Evolutionary conservation across 1,140 invertebrate genomes (phyloP).

Genomic region (Daktulosphaira vitifoliae): DNA sequence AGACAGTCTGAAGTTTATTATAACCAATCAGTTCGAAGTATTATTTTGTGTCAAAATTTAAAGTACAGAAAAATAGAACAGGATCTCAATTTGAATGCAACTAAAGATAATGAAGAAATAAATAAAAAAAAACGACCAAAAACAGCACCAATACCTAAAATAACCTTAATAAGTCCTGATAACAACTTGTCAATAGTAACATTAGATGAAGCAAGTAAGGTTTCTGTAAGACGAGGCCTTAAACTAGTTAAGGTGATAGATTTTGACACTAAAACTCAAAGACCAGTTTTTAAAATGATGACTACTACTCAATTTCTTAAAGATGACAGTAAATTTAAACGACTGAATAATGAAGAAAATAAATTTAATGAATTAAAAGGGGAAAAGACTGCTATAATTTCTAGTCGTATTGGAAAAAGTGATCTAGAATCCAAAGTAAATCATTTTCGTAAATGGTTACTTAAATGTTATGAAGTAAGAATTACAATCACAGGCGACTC

Average conservation of each 20-base stretch:
- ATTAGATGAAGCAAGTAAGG: not conserved
- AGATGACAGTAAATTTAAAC: not conserved
- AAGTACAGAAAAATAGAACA: not conserved
- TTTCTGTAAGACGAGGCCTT: conserved; percentile 15
- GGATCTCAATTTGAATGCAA: too few relatives aligned
- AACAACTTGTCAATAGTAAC: conserved; percentile 10
- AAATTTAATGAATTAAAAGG: not conserved
- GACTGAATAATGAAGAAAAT: not conserved
- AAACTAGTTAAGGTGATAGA: conserved; percentile 20
- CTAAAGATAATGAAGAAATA: not conserved
- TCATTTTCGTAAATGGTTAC: conserved; percentile 10
- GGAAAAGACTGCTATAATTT: conserved; percentile 4
- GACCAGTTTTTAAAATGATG: conserved; percentile 11
- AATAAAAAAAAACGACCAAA: not conserved
- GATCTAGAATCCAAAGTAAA: conserved; percentile 27
- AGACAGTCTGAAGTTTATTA: too few relatives aligned
- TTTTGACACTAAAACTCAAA: conserved; percentile 11
- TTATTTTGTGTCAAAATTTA: not conserved
- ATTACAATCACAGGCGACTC: conserved; percentile 3
- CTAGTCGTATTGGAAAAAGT: not conserved
- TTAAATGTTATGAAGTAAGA: conserved; percentile 10
- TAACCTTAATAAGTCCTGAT: not conserved
- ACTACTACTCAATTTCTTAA: conserved; percentile 6
- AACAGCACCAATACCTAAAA: not conserved
- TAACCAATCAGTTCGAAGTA: not conserved